A percentile compares a stretch with the other conserved stretches of the same genome.
Conservation (phyloP, 1,140 invertebrate species). For the Heliconius melpomene region DNA sequence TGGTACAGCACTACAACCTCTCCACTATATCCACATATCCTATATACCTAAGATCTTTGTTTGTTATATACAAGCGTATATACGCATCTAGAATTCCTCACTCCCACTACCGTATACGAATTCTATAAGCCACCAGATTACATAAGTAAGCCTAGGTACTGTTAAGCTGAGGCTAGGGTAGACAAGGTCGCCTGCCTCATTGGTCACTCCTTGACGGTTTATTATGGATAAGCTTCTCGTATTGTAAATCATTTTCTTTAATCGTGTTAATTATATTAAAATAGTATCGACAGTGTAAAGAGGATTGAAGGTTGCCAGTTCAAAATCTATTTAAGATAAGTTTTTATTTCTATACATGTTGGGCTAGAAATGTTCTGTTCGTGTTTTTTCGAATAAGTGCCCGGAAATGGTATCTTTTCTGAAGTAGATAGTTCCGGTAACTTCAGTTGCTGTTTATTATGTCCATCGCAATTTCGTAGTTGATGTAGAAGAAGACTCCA, state of each 20-base stretch:
- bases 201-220: conserved; percentile 55
- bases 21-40: not conserved
- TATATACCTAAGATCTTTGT: conserved; percentile 22
- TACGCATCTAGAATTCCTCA: conserved; percentile 12
- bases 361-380: too few species aligned
- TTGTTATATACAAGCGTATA: conserved; percentile 31
- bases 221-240: conserved; percentile 46
- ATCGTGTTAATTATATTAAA: not conserved
- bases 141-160: conserved; percentile 45
- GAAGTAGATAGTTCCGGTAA: too few species aligned
- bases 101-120: conserved; percentile 20
- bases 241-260: not conserved
- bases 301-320: not conserved
- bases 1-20: not conserved
- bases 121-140: conserved; percentile 50
- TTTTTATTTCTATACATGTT: too few species aligned
- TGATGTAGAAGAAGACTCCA: too few species aligned
- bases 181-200: conserved; percentile 76
- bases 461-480: too few species aligned
- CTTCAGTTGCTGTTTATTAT: too few species aligned
- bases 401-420: too few species aligned
- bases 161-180: conserved; percentile 61
- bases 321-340: not conserved
- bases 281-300: not conserved
- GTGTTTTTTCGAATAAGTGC: too few species aligned